Evolutionary conservation across 1,140 invertebrate genomes (phyloP).

Genomic region (Drosophila pseudoananassae): DNA sequence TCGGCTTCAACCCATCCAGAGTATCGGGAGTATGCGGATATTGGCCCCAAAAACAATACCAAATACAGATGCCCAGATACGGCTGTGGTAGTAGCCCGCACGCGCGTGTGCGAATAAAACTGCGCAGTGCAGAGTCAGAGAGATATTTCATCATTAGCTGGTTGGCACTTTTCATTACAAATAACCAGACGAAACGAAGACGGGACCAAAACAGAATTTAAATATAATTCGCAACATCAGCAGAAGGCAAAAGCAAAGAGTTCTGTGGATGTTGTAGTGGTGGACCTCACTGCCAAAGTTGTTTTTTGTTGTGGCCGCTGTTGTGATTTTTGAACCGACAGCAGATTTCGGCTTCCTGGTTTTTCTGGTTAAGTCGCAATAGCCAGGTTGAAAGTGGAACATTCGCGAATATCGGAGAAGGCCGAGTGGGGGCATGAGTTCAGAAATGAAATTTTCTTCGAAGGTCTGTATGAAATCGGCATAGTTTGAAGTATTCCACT

Average conservation of each 20-base stretch:
- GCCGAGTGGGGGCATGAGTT: not conserved
- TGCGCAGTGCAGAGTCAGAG: slow-evolving; percentile 66
- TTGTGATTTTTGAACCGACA: slow-evolving; percentile 7
- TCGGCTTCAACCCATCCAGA: slow-evolving; percentile 8
- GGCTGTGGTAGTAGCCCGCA: too few species aligned
- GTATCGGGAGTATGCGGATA: slow-evolving; percentile 33
- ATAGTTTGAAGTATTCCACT: too few species aligned
- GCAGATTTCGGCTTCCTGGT: slow-evolving; percentile 31
- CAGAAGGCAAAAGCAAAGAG: slow-evolving; percentile 16
- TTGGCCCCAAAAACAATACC: slow-evolving; percentile 51
- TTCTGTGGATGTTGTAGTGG: too few species aligned
- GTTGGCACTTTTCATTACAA: slow-evolving; percentile 74
- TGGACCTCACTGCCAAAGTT: slow-evolving; percentile 58
- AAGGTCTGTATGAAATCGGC: too few species aligned
- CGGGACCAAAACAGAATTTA: slow-evolving; percentile 64
- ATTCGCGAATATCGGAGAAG: slow-evolving; percentile 20
- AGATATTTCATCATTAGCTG: slow-evolving; percentile 78
- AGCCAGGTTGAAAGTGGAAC: slow-evolving; percentile 78
- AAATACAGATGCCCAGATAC: slow-evolving; percentile 6
- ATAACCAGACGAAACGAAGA: slow-evolving; percentile 21
- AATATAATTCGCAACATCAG: slow-evolving; percentile 77
- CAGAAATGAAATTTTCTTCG: too few species aligned
- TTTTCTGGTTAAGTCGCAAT: slow-evolving; percentile 75
- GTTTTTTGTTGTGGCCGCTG: slow-evolving; percentile 16
- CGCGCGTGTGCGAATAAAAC: slow-evolving; percentile 25